These are phyloP conservation scores for Fragum fragum DNA, from an alignment of 2,888 invertebrate species.

Conservation along the genomic window DNA sequence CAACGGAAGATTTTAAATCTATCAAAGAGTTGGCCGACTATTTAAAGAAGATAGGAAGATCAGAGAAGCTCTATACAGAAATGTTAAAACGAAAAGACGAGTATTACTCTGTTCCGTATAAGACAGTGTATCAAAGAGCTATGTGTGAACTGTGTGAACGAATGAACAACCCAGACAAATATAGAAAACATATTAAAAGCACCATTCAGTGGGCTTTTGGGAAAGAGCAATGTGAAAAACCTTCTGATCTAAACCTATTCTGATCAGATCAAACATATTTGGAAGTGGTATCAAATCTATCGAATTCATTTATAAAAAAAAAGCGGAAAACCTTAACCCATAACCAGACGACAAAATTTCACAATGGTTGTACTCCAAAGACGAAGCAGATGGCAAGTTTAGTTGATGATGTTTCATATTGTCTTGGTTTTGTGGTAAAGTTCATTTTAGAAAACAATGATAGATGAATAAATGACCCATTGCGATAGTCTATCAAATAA, in stretches of 20 bases:
- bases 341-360: too few relatives aligned
- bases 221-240: slow-evolving; percentile 17
- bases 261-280: too few relatives aligned
- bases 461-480: too few relatives aligned
- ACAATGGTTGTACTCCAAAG: too few relatives aligned
- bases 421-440: too few relatives aligned
- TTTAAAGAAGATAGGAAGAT: slow-evolving; percentile 31
- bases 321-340: too few relatives aligned
- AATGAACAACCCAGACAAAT: slow-evolving; percentile 29
- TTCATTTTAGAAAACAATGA: too few relatives aligned
- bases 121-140: slow-evolving; percentile 41
- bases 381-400: too few relatives aligned
- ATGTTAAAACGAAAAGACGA: slow-evolving; percentile 36
- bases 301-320: too few relatives aligned
- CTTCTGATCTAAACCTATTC: slow-evolving; percentile 3
- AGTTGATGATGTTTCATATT: too few relatives aligned
- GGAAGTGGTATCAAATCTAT: too few relatives aligned
- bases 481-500: too few relatives aligned
- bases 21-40: slow-evolving; percentile 37
- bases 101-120: slow-evolving; percentile 47
- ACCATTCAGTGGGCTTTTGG: slow-evolving; percentile 25
- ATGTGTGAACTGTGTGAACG: slow-evolving; percentile 50
- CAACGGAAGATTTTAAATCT: slow-evolving; percentile 45
- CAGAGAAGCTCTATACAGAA: slow-evolving; percentile 29
- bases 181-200: slow-evolving; percentile 42